Percentiles rank a stretch among this genome's conserved stretches.
Conservation (phyloP, 1,140 invertebrate genomes). For the Sycobia sp. region DNA sequence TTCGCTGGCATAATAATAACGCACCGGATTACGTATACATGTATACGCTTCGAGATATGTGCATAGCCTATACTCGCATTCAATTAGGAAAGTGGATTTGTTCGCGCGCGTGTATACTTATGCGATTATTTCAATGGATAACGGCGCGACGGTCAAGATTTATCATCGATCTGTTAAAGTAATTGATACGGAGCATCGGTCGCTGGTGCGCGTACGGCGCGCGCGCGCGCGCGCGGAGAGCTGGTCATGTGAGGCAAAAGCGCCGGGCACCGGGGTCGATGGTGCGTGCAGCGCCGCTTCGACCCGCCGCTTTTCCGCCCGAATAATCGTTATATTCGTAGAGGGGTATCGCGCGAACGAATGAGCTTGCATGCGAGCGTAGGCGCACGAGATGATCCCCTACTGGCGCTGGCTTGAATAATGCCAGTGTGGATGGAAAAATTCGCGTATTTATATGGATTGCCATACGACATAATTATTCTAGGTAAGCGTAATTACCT, state of each 20-base stretch:
- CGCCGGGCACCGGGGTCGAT: too few relatives aligned
- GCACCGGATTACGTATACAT: too few relatives aligned
- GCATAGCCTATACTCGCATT: constrained; percentile 12
- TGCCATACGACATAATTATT: constrained; percentile 15
- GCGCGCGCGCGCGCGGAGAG: too few relatives aligned
- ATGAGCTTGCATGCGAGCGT: constrained; percentile 19
- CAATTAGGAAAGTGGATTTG: constrained; percentile 31
- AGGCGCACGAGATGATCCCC: not conserved
- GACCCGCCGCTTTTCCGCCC: constrained; percentile 36
- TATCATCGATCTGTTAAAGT: constrained; percentile 46
- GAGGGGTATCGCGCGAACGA: constrained; percentile 41
- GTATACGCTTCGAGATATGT: too few relatives aligned
- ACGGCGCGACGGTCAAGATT: constrained; percentile 40
- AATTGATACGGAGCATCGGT: constrained; percentile 41
- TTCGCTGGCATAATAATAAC: not conserved
- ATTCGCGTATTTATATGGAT: too few relatives aligned
- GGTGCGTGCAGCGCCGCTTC: not conserved
- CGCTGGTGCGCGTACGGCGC: constrained; percentile 17
- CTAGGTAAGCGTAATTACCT: not conserved
- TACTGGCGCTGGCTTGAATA: too few relatives aligned
- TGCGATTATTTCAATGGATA: constrained; percentile 31
- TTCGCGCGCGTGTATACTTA: constrained; percentile 2
- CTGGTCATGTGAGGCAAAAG: constrained; percentile 8
- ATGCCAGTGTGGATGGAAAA: too few relatives aligned
- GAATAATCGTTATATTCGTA: constrained; percentile 45